Base-by-base conservation (phyloP, 2,113 vertebrate species). In the Apaloderma vittatum region DNA sequence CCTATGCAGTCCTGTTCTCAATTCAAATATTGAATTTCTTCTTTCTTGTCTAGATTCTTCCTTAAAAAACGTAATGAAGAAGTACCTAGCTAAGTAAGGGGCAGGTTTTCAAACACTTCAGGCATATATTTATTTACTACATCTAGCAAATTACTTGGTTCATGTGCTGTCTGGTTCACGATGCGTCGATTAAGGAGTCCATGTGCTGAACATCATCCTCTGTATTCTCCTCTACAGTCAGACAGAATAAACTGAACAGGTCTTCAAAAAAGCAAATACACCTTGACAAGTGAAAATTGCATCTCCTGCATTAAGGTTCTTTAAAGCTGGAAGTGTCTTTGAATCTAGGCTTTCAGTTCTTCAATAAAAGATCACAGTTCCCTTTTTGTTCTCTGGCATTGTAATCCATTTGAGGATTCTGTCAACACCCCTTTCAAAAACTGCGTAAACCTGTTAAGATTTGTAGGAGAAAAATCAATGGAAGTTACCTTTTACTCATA, bases 331-430 rank as follows among this genome's bases (percentile, higher is more conserved):
- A 86, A 91, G 55, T 37, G 51, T 77, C 75, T 92, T 88, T 94
- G 88, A 90, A 77, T 95, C 91, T 80, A 58, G 83, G 36, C 51
- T 88, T 80, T 86, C 70, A 72, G 40, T 76, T 91, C 77, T 93
- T 95, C 87, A 82, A 68, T 85, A 90, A 80, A 87, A 94, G 74
- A 93, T 89, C 95, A 94, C 70, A 93, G 93, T 70, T 89, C 77
- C 32, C 26, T 87, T 96, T 91, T 81, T 94, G 29, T 85, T 85
- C 81, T 85, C 77, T 87, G 61, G 43, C 61, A 86, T 59, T 96
- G 74, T 88, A 91, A 91, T 77, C 62, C 78, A 83, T 73, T 85
- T 90, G 81, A 75, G 87, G 36, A 87, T 95, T 85, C 94, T 96
- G 90, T 91, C 96, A 90, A 91, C 90, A 91, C 45, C 23, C 63